These are phyloP conservation scores for Brachyalestes nurse DNA, from an alignment of 2,797 vertebrate species.

Conservation along the genomic window DNA sequence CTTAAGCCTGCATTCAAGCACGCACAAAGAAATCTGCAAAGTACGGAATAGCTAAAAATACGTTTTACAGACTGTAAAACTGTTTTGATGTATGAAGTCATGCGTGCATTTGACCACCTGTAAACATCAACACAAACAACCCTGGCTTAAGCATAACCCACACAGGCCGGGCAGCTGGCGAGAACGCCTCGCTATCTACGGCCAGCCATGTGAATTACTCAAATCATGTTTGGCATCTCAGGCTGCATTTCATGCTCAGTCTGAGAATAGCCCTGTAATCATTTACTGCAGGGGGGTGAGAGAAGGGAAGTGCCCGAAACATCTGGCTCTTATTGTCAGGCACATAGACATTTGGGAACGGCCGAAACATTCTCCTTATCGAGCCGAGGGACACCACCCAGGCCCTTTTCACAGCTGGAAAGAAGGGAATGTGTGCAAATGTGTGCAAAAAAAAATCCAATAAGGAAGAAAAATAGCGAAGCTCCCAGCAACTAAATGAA, in stretches of 20 bases:
- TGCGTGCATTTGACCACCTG: slow-evolving; percentile 21
- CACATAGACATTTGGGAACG: slow-evolving; percentile 36
- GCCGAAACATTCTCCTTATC: slow-evolving; percentile 30
- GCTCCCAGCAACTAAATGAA: slow-evolving; percentile 72
- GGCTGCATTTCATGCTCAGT: slow-evolving; percentile 34
- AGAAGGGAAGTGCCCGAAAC: slow-evolving; percentile 45
- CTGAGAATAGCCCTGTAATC: slow-evolving; percentile 41
- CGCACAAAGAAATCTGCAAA: not conserved
- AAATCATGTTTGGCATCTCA: slow-evolving; percentile 45
- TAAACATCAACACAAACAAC: slow-evolving; percentile 30
- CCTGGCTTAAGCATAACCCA: slow-evolving; percentile 17
- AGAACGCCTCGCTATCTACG: slow-evolving; percentile 17
- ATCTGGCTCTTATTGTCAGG: slow-evolving; percentile 51
- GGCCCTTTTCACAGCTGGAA: not conserved
- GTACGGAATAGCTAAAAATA: slow-evolving; percentile 28
- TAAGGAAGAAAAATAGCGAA: slow-evolving; percentile 32
- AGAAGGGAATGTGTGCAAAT: slow-evolving; percentile 32
- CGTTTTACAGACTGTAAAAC: slow-evolving; percentile 34
- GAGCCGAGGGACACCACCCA: slow-evolving; percentile 14
- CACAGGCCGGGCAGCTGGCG: slow-evolving; percentile 27
- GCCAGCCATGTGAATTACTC: slow-evolving; percentile 33
- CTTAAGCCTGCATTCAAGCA: not conserved
- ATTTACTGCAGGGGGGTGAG: slow-evolving; percentile 28
- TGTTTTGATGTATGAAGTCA: slow-evolving; percentile 23
- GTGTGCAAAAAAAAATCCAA: slow-evolving; percentile 11